Percentiles rank a stretch among this genome's conserved stretches.
Evolutionary conservation across 2,888 invertebrate genomes (phyloP).

Genomic region (Pristionchus arcanus): DNA sequence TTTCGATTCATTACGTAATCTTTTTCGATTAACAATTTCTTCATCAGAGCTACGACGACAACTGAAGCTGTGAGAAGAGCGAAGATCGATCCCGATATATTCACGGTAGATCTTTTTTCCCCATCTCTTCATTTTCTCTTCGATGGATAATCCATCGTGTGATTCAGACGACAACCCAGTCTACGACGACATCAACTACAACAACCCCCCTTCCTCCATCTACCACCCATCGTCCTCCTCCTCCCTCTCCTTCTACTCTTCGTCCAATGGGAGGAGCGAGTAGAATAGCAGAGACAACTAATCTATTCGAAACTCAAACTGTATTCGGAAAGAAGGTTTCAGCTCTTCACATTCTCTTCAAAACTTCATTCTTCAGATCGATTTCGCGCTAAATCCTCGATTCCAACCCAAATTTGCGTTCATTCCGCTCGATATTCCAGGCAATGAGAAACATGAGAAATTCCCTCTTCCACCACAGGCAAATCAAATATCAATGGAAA

Average conservation of each 20-base stretch:
- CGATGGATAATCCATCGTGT: background rate
- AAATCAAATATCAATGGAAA: background rate
- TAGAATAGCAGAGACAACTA: conserved; percentile 35
- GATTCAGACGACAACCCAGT: conserved; percentile 12
- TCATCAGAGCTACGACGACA: conserved; percentile 15
- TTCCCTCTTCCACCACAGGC: conserved; percentile 49
- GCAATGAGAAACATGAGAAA: background rate
- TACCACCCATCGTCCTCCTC: background rate
- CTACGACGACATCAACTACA: conserved; percentile 44
- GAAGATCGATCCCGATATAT: conserved; percentile 39
- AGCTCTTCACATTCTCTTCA: background rate
- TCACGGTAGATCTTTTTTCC: background rate
- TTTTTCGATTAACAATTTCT: background rate
- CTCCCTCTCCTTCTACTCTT: background rate
- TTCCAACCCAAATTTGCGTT: conserved; percentile 19
- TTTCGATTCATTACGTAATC: too few relatives aligned
- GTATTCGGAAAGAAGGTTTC: conserved; percentile 16
- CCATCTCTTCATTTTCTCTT: background rate
- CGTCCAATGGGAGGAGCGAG: conserved; percentile 23
- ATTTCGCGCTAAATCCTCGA: conserved; percentile 45
- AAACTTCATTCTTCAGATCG: background rate
- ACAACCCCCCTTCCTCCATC: background rate
- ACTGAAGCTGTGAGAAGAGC: conserved; percentile 35
- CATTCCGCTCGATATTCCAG: background rate
- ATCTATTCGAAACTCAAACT: conserved; percentile 27